Percentiles rank a stretch among this genome's conserved stretches.
Evolutionary conservation across 2,113 vertebrate species (phyloP).

Genomic region (Sturnira hondurensis): DNA sequence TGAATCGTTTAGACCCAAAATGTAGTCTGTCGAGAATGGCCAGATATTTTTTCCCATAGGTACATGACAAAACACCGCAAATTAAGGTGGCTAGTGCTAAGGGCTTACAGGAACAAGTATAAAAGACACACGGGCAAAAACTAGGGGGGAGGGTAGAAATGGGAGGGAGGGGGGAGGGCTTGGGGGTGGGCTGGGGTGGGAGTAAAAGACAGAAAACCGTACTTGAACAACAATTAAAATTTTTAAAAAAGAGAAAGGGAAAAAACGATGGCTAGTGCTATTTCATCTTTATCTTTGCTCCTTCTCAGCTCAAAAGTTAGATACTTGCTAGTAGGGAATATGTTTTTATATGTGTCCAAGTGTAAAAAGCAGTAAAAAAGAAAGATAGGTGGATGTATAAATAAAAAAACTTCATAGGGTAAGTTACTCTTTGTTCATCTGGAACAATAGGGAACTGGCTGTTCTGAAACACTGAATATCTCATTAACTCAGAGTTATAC

Average conservation of each 20-base stretch:
- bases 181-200: too few species aligned
- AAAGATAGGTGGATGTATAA: neutral
- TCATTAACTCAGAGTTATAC: neutral
- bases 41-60: neutral
- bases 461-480: neutral
- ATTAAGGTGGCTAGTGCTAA: neutral
- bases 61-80: neutral
- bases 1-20: neutral
- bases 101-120: too few species aligned
- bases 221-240: too few species aligned
- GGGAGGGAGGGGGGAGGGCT: too few species aligned
- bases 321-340: neutral
- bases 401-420: neutral
- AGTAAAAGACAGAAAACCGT: too few species aligned
- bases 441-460: neutral
- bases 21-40: neutral
- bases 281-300: neutral
- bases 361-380: neutral
- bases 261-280: neutral
- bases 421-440: neutral
- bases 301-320: neutral
- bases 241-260: too few species aligned
- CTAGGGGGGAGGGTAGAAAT: too few species aligned
- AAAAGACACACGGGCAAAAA: too few species aligned
- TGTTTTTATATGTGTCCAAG: neutral